A percentile compares a stretch with the other conserved stretches of the same genome.
Conservation (phyloP, 2,113 vertebrate species). For the Panthera tigris region DNA sequence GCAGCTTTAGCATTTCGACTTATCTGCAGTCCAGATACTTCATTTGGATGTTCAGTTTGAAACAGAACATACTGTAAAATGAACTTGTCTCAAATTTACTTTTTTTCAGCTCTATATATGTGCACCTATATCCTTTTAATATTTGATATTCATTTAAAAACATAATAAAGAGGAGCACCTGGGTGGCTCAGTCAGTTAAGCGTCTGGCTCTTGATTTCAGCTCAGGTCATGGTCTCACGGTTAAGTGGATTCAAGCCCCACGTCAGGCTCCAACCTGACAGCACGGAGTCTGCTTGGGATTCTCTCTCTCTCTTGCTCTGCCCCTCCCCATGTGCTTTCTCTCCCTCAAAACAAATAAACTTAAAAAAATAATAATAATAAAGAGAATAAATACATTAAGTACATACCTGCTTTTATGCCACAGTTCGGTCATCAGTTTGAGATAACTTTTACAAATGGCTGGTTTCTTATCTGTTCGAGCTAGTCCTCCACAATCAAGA, state of each 20-base stretch:
- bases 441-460: conserved; percentile 99
- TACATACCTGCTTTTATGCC: conserved; percentile 97
- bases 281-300: too few species aligned
- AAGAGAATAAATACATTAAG: not conserved
- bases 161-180: not conserved
- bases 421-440: conserved; percentile 97
- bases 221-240: too few species aligned
- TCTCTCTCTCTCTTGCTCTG: too few species aligned
- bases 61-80: not conserved
- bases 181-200: too few species aligned
- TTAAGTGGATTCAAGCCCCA: too few species aligned
- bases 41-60: not conserved
- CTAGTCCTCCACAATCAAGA: conserved; percentile 95
- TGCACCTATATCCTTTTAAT: not conserved
- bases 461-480: conserved; percentile 97
- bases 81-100: not conserved
- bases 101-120: not conserved
- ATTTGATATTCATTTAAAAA: conserved; percentile 12
- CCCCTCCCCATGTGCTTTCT: too few species aligned
- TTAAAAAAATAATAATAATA: not conserved
- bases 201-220: too few species aligned
- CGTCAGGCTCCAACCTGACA: too few species aligned
- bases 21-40: not conserved
- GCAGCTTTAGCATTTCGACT: not conserved
- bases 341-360: too few species aligned